Base-by-base conservation (phyloP, 2,888 invertebrate genomes). In the Drosophila stalkeri region DNA sequence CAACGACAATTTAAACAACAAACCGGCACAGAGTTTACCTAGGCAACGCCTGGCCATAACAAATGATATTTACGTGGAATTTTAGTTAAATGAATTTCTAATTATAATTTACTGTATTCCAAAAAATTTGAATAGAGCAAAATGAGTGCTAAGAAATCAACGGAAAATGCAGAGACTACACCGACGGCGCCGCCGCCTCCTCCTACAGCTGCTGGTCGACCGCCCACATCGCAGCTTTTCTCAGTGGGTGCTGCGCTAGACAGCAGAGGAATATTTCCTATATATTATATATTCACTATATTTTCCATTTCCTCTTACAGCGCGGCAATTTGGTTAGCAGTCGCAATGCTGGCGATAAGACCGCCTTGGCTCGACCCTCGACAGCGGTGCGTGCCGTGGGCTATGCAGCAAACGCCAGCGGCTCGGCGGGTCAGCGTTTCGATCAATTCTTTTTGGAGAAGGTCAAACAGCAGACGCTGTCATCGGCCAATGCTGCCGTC, bases 361-460 rank as follows among this genome's bases (percentile, higher is more conserved):
- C 90, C 0, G 80, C 88, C 3, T 56, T 92, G 55, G 94, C 94
- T 31, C 93, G 99, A 65, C 99, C 99, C 0, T 98, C 99, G 95
- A 99, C 99, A 4, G 99, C 99, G 2, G 98, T 99, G 44, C 95
- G 98, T 66, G 99, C 98, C 11, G 99, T 98, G 33, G 99, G 99
- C 1, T 99, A 98, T 92, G 98, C 98, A 6, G 98, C 98, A 2
- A 95, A 95, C 89, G 82, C 77, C 35, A 84, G 77, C 37, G 84
- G 80, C 9, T 86, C 92, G 8, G 94, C 93, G 80, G 91, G 92
- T 8, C 94, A 94, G 72, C 92, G 95, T 72, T 96, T 97, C 89
- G 96, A 98, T 92, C 97, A 97, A 7, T 93, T 98, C 69, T 95
- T 97, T 78, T 94, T 94, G 27, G 92, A 93, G 59, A 92, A 91